phyloP scores from a whole-genome alignment of 2,113 vertebrate genomes.

The Actenoides hombroni region DNA sequence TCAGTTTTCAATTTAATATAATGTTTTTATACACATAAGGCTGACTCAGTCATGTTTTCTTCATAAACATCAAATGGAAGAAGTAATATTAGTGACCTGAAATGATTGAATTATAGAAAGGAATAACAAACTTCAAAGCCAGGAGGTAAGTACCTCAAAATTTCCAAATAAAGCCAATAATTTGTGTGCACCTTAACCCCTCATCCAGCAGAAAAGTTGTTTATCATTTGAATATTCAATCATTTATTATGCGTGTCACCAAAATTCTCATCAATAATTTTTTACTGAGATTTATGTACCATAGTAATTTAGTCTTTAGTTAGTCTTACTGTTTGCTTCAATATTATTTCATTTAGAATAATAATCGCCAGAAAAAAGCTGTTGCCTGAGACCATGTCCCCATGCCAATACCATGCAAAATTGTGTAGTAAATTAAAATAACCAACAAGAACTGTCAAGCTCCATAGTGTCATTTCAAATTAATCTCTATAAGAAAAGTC shows the following conservation, averaged over 20 bases:
- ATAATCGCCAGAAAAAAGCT: conserved; percentile 44
- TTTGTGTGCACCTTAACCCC: neutral
- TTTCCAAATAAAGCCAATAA: neutral
- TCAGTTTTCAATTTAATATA: neutral
- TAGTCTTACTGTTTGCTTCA: conserved; percentile 12
- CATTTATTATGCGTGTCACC: neutral
- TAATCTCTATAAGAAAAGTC: conserved; percentile 40
- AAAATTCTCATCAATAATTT: conserved; percentile 6
- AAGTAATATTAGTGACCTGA: neutral
- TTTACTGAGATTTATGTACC: conserved; percentile 23
- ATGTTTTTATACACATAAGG: neutral
- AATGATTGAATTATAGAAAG: neutral
- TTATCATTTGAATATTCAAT: neutral
- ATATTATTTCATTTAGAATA: conserved; percentile 65
- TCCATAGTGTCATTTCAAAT: conserved; percentile 61
- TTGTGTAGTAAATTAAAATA: conserved; percentile 67
- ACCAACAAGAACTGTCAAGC: conserved; percentile 33
- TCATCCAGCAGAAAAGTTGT: neutral
- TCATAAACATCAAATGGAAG: neutral
- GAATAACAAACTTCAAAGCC: neutral
- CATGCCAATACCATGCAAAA: conserved; percentile 65
- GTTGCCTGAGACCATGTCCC: conserved; percentile 34
- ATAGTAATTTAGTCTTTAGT: conserved; percentile 18
- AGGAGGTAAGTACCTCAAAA: neutral
- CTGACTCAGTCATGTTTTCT: neutral